Percentiles rank a stretch among this genome's conserved stretches.
Evolutionary conservation across 2,888 invertebrate species (phyloP).

Genomic region (Auanema freiburgensis): DNA sequence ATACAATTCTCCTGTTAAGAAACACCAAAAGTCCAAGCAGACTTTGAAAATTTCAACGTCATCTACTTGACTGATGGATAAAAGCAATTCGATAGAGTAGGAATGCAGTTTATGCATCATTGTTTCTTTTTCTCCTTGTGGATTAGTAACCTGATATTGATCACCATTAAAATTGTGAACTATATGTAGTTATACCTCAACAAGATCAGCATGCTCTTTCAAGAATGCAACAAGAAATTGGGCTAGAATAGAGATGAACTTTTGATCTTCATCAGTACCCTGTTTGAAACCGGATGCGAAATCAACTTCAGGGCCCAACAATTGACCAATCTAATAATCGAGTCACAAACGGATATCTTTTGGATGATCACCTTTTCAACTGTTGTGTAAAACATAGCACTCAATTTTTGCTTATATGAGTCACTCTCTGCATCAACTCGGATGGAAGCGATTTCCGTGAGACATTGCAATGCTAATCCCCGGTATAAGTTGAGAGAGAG

Average conservation of each 20-base stretch:
- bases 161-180: background rate
- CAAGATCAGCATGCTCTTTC: conserved; percentile 82
- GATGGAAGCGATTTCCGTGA: conserved; percentile 84
- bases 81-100: conserved; percentile 66
- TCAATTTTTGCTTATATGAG: conserved; percentile 88
- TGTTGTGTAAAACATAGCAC: conserved; percentile 84
- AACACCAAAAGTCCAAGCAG: conserved; percentile 97
- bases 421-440: conserved; percentile 65
- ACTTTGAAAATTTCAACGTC: conserved; percentile 99
- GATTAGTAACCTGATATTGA: conserved; percentile 15
- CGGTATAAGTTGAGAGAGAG: conserved; percentile 94
- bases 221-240: conserved; percentile 94
- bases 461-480: conserved; percentile 94
- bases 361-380: conserved; percentile 77
- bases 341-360: background rate
- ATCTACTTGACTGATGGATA: conserved; percentile 84
- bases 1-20: conserved; percentile 87
- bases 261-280: conserved; percentile 90
- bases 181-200: conserved; percentile 46
- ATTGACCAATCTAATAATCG: conserved; percentile 18
- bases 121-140: conserved; percentile 15
- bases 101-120: conserved; percentile 37
- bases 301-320: conserved; percentile 72
- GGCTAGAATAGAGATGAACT: conserved; percentile 96
- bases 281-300: conserved; percentile 89